Percentiles rank a stretch among this genome's conserved stretches.
These are phyloP conservation scores for Tridacna crocea DNA, from an alignment of 2,888 invertebrate species.

Conservation along the genomic window DNA sequence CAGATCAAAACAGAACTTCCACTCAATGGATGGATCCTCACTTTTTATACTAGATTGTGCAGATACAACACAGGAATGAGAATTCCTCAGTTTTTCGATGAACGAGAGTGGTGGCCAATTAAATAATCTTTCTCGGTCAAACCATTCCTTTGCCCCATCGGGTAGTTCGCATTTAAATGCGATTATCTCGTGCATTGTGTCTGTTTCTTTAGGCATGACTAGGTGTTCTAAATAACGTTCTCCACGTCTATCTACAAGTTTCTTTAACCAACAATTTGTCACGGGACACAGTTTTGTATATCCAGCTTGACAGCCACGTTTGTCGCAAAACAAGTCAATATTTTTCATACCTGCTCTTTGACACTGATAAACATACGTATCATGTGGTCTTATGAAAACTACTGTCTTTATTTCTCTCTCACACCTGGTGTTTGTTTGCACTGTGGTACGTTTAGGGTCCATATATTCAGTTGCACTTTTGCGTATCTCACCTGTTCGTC, in stretches of 20 bases:
- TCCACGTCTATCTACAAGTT: background rate
- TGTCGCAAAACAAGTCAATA: conserved; percentile 14
- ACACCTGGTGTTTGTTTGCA: background rate
- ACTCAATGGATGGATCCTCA: background rate
- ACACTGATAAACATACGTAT: background rate
- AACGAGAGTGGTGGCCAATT: conserved; percentile 9
- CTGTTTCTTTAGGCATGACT: background rate
- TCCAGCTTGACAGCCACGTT: background rate
- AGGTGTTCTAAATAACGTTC: conserved; percentile 8
- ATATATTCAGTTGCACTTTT: background rate
- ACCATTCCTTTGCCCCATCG: conserved; percentile 7
- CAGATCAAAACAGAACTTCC: conserved; percentile 15
- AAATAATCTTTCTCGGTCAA: background rate
- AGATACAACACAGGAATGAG: background rate
- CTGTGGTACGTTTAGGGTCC: background rate
- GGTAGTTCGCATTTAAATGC: conserved; percentile 9
- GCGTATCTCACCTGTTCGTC: background rate
- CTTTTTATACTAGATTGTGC: background rate
- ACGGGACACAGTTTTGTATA: conserved; percentile 16
- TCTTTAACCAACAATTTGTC: conserved; percentile 1
- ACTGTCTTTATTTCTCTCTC: background rate
- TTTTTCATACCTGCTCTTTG: background rate
- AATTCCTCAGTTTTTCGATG: background rate
- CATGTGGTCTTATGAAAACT: background rate
- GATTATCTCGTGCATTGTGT: background rate